Conservation (phyloP, 1,140 invertebrate genomes). For the Pseudobourletiella spinata region DNA sequence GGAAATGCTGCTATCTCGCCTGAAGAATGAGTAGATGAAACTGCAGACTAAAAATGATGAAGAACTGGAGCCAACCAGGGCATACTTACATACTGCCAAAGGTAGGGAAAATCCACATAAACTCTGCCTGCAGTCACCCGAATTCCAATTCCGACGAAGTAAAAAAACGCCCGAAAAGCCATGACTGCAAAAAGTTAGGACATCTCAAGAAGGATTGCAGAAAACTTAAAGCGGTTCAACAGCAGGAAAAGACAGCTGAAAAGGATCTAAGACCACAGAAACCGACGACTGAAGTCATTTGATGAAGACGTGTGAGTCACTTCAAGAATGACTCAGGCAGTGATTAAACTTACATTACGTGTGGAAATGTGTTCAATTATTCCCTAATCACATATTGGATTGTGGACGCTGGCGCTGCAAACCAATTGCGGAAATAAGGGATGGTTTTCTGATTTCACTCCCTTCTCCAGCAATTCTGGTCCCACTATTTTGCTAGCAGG, state of each 20-base stretch:
- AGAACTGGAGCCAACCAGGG: not conserved
- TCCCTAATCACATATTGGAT: not conserved
- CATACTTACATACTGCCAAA: not conserved
- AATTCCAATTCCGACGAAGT: not conserved
- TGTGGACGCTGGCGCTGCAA: conserved; percentile 8
- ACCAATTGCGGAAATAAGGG: not conserved
- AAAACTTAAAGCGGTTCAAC: not conserved
- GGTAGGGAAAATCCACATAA: not conserved
- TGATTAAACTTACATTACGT: not conserved
- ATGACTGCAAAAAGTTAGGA: not conserved
- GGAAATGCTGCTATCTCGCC: not conserved
- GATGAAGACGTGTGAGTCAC: not conserved
- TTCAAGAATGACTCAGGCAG: not conserved
- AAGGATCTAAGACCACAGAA: not conserved
- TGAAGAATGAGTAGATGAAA: not conserved
- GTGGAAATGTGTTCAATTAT: not conserved
- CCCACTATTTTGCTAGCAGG: not conserved
- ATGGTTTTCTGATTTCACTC: not conserved
- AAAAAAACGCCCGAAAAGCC: not conserved
- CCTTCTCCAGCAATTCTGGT: not conserved
- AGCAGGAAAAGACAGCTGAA: not conserved
- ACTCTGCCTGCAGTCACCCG: not conserved
- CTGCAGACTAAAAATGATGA: not conserved
- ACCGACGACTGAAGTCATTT: too few relatives aligned
- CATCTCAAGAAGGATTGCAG: conserved; percentile 6